Conservation (phyloP, 2,888 invertebrate genomes). For the Melanargia galathea region DNA sequence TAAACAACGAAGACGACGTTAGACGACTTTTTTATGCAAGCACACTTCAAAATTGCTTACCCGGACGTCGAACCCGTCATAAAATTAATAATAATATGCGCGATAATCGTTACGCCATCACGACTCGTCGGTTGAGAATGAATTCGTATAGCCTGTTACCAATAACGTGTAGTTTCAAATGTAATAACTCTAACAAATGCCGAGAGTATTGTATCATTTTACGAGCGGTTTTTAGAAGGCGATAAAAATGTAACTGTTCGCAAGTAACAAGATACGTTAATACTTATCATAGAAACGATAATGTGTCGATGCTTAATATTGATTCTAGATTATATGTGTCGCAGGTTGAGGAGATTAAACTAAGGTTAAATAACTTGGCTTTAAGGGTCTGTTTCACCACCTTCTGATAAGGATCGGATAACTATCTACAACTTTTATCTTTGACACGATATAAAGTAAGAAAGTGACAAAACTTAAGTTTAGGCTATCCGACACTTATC, state of each 20-base stretch:
- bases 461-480: no score
- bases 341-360: no score
- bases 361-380: no score
- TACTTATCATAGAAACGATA: neutral
- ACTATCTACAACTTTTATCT: no score
- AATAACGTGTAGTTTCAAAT: neutral
- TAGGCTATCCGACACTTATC: no score
- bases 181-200: neutral
- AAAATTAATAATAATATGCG: neutral
- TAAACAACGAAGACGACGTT: no score
- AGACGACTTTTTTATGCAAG: no score
- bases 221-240: neutral
- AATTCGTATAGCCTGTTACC: neutral
- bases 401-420: no score
- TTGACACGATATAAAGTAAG: no score
- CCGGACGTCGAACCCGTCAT: neutral
- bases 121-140: neutral
- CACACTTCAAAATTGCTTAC: neutral
- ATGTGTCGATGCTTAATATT: neutral
- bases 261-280: neutral
- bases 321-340: no score
- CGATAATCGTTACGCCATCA: neutral
- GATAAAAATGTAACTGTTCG: neutral
- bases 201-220: neutral
- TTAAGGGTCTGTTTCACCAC: no score